Evolutionary conservation across 2,113 vertebrate genomes (phyloP), one percentile per base, ranked within the genome.

Genomic region (Podilymbus podiceps): DNA sequence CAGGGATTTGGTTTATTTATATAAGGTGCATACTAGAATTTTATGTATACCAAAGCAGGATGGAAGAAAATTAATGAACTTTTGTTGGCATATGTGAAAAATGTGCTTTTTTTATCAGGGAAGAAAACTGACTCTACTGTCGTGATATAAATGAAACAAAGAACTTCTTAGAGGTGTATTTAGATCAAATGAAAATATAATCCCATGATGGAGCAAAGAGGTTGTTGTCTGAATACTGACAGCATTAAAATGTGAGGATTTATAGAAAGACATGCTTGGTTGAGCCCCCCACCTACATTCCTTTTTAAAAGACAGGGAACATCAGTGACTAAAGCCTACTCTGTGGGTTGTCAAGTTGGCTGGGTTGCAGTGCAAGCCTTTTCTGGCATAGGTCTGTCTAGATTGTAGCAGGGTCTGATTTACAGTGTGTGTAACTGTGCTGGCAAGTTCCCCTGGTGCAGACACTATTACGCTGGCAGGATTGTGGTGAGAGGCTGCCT

Each of bases 271-370:
- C 40, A 8, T 10, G 44, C 42, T n/a, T 62, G 67, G 31, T 9
- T 69, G 55, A 77, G 88, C 78, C 95, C 85, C 38, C 38, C n/a
- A 96, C 94, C 92, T 81, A 79, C 40, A 1, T 67, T 63, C 46
- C 44, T 89, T 38, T 67, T 6, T 6, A 16, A 28, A 49, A 53
- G 17, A 8, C 0, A 25, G 7, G 21, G 56, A 15, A 18, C 30
- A 33, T 38, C 58, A 7, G 58, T 68, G 79, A 5, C 31, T 79
- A 1, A n/a, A 82, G 58, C 50, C 49, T 28, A 2, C 8, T 33
- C 52, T 16, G 69, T 22, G 77, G 59, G 46, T 16, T 90, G 90
- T 62, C 78, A 53, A 2, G 35, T 14, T 69, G 82, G 56, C 88
- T 25, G 31, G 79, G 28, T 44, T 90, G 72, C 60, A 19, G 15